Conservation (phyloP, 2,797 vertebrate genomes). For the Antennarius maculatus region DNA sequence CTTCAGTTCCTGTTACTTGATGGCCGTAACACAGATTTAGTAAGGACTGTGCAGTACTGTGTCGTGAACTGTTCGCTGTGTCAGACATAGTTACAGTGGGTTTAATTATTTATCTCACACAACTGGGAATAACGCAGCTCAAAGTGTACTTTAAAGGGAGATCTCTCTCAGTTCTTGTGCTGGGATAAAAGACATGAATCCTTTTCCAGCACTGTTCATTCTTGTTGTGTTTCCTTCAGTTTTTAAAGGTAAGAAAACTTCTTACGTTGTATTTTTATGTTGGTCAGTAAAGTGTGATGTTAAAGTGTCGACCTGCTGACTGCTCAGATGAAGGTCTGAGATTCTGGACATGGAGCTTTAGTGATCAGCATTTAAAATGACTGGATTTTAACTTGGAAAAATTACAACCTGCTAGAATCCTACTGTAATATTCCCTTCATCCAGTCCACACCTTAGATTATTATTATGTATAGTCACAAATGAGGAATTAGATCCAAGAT, state of each 20-base stretch:
- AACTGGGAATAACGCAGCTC: not conserved
- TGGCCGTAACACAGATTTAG: not conserved
- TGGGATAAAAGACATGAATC: slow-evolving; percentile 38
- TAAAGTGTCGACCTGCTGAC: not conserved
- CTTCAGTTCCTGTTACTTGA: slow-evolving; percentile 69
- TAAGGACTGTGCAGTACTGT: not conserved
- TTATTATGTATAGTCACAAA: not conserved
- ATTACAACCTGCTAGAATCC: not conserved
- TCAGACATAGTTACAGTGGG: not conserved
- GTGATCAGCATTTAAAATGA: not conserved
- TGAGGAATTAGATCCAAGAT: too few species aligned
- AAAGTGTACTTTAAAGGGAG: not conserved
- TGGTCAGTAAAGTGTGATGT: not conserved
- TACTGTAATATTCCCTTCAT: not conserved
- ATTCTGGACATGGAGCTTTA: not conserved
- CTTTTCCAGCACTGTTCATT: not conserved
- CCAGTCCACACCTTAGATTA: not conserved
- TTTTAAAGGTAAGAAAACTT: slow-evolving; percentile 48
- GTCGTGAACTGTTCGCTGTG: not conserved
- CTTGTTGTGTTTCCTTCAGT: slow-evolving; percentile 11
- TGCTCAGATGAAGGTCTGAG: too few species aligned
- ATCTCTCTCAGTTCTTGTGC: not conserved
- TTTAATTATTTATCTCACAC: not conserved
- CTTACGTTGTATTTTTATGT: not conserved
- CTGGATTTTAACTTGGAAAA: not conserved